A percentile compares a stretch with the other conserved stretches of the same genome.
Conservation (phyloP, 2,888 invertebrate species). For the Marasmarcha lunaedactyla region DNA sequence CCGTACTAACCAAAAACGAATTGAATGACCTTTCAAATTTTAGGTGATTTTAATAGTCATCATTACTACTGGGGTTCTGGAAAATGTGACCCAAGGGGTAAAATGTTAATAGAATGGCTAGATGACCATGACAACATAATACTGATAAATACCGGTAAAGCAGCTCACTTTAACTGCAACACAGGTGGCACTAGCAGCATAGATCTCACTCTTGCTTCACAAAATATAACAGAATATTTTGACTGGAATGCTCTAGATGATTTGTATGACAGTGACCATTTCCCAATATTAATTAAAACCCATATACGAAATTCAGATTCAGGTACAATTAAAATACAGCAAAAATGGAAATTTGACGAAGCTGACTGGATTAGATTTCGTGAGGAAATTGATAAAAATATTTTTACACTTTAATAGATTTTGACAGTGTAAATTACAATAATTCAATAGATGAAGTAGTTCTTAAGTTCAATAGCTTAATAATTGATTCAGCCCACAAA, state of each 20-base stretch:
- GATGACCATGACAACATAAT: slow-evolving; percentile 1
- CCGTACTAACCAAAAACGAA: slow-evolving; percentile 2
- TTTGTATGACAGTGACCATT: slow-evolving; percentile 14
- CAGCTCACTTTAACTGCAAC: slow-evolving; percentile 10
- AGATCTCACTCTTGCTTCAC: slow-evolving; percentile 12
- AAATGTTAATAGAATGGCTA: slow-evolving; percentile 8
- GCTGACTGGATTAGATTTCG: slow-evolving; percentile 7
- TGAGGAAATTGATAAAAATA: slow-evolving; percentile 5
- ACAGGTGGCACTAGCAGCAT: slow-evolving; percentile 10
- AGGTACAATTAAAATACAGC: background rate
- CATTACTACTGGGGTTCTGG: slow-evolving; percentile 12
- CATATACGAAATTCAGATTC: background rate
- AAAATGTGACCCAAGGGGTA: slow-evolving; percentile 11
- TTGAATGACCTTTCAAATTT: slow-evolving; percentile 15
- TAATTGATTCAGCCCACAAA: background rate
- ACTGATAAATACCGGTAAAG: slow-evolving; percentile 8
- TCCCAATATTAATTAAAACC: slow-evolving; percentile 9
- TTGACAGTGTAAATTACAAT: background rate
- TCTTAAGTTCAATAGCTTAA: background rate
- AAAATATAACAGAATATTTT: slow-evolving; percentile 14
- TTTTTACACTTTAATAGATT: background rate
- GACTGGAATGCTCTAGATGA: slow-evolving; percentile 15
- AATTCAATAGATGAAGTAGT: background rate
- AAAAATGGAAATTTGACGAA: slow-evolving; percentile 6
- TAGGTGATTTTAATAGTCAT: slow-evolving; percentile 7